phyloP scores from a whole-genome alignment of 2,888 invertebrate species.

The Aphodius sticticus region DNA sequence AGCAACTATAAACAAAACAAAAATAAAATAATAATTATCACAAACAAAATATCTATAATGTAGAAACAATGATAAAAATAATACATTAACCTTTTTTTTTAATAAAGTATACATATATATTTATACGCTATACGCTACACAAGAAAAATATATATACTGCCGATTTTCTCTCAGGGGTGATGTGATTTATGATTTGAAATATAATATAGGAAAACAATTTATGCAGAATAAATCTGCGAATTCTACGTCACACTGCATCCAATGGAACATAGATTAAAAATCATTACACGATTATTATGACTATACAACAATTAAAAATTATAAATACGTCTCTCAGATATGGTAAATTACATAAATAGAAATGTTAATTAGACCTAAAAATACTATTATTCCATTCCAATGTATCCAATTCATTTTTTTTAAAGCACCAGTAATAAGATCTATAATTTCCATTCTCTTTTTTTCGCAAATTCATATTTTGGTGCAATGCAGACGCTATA shows the following conservation, averaged over 20 bases:
- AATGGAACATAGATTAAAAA: too few relatives aligned
- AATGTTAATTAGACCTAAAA: not conserved
- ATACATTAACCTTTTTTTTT: not conserved
- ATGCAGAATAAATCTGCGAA: too few relatives aligned
- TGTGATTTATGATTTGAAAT: not conserved
- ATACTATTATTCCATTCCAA: not conserved
- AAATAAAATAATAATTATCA: not conserved
- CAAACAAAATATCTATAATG: not conserved
- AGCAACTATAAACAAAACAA: conserved; percentile 4
- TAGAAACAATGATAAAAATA: conserved; percentile 4
- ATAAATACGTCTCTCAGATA: not conserved
- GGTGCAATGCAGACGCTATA: not conserved
- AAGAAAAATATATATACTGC: conserved; percentile 4
- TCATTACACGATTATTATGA: not conserved
- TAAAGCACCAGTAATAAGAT: not conserved
- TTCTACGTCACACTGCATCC: too few relatives aligned
- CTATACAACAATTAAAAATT: conserved; percentile 4
- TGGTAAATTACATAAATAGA: not conserved
- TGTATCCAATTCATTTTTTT: not conserved
- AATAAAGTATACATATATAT: not conserved
- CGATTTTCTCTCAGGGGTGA: not conserved
- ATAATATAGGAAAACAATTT: not conserved
- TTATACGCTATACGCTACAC: not conserved
- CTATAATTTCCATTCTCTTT: not conserved
- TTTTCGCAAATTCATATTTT: not conserved